phyloP scores from a whole-genome alignment of 2,113 vertebrate genomes.

The Macrotus californicus region DNA sequence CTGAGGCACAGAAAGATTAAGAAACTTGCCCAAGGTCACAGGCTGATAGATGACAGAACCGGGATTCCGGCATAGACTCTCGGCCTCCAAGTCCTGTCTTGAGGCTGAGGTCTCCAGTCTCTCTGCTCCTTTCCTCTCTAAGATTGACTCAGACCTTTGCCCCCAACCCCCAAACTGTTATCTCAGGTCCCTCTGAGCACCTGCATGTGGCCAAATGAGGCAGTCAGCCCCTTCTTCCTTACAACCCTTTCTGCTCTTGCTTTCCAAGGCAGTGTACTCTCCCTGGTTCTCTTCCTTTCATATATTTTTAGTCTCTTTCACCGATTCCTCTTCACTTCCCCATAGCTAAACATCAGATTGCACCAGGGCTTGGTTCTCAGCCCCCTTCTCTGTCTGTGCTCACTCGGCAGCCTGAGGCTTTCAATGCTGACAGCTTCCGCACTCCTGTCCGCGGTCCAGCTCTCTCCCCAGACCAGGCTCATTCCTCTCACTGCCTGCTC shows the following conservation, averaged over 20 bases:
- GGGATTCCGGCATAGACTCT: accelerated
- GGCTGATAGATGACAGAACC: neutral
- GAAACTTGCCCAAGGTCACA: neutral
- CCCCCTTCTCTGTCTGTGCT: neutral
- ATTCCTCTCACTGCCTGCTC: neutral
- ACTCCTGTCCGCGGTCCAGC: neutral
- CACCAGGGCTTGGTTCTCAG: neutral
- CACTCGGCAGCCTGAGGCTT: accelerated
- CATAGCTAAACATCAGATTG: too few species aligned
- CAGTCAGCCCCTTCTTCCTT: neutral
- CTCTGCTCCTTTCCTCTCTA: neutral
- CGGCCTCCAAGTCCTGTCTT: accelerated
- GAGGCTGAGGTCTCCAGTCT: neutral
- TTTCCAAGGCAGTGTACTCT: neutral
- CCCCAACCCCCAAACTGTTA: neutral
- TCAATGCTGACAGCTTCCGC: accelerated
- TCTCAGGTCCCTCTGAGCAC: neutral
- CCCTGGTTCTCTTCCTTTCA: neutral
- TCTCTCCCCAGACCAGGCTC: neutral
- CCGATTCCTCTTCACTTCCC: neutral
- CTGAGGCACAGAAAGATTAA: neutral
- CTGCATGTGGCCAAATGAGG: neutral
- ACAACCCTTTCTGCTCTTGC: too few species aligned
- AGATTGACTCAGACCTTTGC: neutral
- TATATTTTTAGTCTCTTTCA: neutral